phyloP scores from a whole-genome alignment of 2,113 vertebrate species.

The Sinocyclocheilus rhinocerous region DNA sequence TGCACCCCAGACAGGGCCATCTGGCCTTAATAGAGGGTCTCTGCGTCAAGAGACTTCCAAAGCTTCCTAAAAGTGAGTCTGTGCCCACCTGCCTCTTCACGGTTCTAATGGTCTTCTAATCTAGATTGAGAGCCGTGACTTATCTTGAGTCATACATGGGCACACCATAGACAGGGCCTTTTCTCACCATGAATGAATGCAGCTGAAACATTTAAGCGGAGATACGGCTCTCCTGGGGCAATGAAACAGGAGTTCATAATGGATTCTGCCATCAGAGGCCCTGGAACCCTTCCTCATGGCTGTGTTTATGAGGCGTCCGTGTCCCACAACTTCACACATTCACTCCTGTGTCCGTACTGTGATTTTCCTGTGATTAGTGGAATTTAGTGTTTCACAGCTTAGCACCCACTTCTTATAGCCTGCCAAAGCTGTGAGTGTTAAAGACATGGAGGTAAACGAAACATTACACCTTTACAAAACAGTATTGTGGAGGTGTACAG shows the following conservation, averaged over 20 bases:
- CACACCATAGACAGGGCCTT: slow-evolving; percentile 69
- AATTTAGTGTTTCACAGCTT: slow-evolving; percentile 44
- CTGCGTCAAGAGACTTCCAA: slow-evolving; percentile 46
- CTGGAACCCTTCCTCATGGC: background rate
- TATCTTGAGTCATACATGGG: slow-evolving; percentile 68
- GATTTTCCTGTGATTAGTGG: slow-evolving; percentile 44
- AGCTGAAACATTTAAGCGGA: slow-evolving; percentile 70
- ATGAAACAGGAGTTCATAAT: slow-evolving; percentile 67
- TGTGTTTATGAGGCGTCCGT: slow-evolving; percentile 22
- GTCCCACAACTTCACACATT: slow-evolving; percentile 34
- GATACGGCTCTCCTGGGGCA: slow-evolving; percentile 69
- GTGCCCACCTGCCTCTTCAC: slow-evolving; percentile 72
- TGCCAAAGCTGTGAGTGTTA: slow-evolving; percentile 1
- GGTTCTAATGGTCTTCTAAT: slow-evolving; percentile 61
- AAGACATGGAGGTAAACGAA: background rate
- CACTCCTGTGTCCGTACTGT: background rate
- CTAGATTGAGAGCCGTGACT: slow-evolving; percentile 68
- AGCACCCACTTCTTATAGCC: slow-evolving; percentile 31
- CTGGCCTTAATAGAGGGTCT: slow-evolving; percentile 64
- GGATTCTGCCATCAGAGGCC: slow-evolving; percentile 64
- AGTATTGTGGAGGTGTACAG: background rate
- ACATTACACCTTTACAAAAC: background rate
- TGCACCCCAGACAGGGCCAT: slow-evolving; percentile 66
- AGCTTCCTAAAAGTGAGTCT: slow-evolving; percentile 60
- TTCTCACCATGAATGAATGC: slow-evolving; percentile 69